Evolutionary conservation across 2,113 vertebrate genomes (phyloP).

Genomic region (Brienomyrus brachyistius): DNA sequence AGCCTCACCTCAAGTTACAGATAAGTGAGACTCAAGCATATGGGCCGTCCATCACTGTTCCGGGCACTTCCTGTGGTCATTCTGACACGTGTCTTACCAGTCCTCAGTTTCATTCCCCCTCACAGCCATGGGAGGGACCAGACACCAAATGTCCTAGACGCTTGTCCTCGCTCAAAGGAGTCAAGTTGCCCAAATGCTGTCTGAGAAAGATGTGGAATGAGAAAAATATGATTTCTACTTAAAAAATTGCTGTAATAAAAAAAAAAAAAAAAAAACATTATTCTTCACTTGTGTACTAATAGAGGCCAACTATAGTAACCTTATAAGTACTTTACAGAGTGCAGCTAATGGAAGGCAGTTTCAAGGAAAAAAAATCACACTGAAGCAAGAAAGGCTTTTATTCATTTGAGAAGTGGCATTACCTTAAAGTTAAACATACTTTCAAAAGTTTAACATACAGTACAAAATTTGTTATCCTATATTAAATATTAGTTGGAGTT

Average conservation of each 20-base stretch:
- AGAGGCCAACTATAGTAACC: not conserved
- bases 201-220: not conserved
- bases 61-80: constrained; percentile 60
- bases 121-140: not conserved
- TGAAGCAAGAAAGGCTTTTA: not conserved
- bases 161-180: not conserved
- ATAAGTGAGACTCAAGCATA: constrained; percentile 93
- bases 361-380: not conserved
- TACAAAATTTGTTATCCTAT: not conserved
- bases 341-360: not conserved
- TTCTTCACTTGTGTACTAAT: not conserved
- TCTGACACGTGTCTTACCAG: constrained; percentile 36
- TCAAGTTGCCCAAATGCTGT: not conserved
- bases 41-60: constrained; percentile 90
- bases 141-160: not conserved
- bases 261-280: no score
- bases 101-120: not conserved
- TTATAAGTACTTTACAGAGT: not conserved
- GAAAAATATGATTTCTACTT: not conserved
- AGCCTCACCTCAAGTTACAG: constrained; percentile 83
- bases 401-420: not conserved
- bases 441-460: not conserved
- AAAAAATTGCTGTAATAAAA: not conserved
- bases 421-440: not conserved
- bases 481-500: not conserved